Base-by-base conservation (phyloP, 2,888 invertebrate genomes). In the Chymomyza procnemis region DNA sequence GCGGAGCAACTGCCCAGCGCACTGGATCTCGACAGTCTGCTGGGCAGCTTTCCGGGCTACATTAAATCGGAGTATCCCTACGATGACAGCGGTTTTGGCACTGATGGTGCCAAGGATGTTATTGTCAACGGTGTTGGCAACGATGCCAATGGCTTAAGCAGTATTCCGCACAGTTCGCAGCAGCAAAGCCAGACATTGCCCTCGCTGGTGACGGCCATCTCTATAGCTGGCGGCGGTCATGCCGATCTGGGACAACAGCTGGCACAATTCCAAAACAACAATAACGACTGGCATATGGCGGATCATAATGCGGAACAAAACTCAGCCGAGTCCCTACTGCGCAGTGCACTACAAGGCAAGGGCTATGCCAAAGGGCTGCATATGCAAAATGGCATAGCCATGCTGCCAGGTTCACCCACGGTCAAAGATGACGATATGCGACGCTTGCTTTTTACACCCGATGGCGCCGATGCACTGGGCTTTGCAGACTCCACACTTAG, bases 321-420 rank as follows among this genome's bases (percentile, higher is more conserved):
- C 54, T 89, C 91, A 4, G 91, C 95, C 19, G 96, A 96, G 88
- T 96, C 96, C 34, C 91, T 97, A 73, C 91, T 97, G 74, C 92
- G 96, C 79, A 96, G 95, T 88, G 96, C 96, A 9, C 92, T 97
- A 73, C 96, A 96, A 90, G 96, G 96, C 56, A 96, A 96, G 92
- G 93, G 93, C 69, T 81, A 92, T 84, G 86, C 89, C 66, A 91
- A 91, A 76, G 90, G 91, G 0, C 67, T 91, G 22, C 90, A 90
- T 14, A 84, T 91, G 86, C 90, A 90, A 67, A 91, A 91, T 68
- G 90, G 91, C 6, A 81, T 91, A 22, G 66, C 90, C 30, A 73
- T 91, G 61, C 75, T 89, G 74, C 85, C 89, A 19, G 66, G 88
- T 14, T 87, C 87, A 69, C 91, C 89, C 88, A 92, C 90, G 90